Conservation (phyloP, 2,888 invertebrate species). For the Stenodera caucasica region DNA sequence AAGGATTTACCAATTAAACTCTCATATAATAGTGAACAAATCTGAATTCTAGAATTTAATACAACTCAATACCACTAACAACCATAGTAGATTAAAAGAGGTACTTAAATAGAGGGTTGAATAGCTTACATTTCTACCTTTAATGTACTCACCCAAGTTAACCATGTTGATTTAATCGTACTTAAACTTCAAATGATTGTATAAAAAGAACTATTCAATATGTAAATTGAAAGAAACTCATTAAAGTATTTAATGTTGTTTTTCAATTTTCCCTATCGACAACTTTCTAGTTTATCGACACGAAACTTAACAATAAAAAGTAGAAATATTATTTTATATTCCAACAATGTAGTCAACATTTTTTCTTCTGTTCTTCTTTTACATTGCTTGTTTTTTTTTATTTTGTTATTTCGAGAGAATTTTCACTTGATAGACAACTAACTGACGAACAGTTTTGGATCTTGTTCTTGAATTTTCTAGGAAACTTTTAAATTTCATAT, state of each 20-base stretch:
- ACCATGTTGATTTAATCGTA: conserved; percentile 36
- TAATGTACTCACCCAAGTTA: conserved; percentile 36
- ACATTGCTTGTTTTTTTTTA: no score
- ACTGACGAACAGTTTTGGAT: conserved; percentile 14
- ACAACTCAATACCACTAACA: conserved; percentile 39
- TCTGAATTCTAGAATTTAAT: conserved; percentile 35
- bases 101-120: conserved; percentile 41
- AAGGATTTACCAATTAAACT: no score
- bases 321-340: no score
- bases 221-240: conserved; percentile 6
- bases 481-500: conserved; percentile 28
- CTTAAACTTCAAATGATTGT: conserved; percentile 8
- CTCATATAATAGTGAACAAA: conserved; percentile 34
- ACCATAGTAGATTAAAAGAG: conserved; percentile 39
- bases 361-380: no score
- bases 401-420: no score
- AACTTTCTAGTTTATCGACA: no score
- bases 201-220: neutral
- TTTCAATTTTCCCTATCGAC: neutral
- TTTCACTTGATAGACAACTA: conserved; percentile 26
- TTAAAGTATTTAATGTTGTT: neutral
- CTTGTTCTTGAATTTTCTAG: conserved; percentile 20
- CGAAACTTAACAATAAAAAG: no score
- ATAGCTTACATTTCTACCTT: conserved; percentile 39
- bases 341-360: no score